Evolutionary conservation across 1,140 invertebrate species (phyloP), one percentile per base, ranked within the genome.

Genomic region (Homarus americanus): DNA sequence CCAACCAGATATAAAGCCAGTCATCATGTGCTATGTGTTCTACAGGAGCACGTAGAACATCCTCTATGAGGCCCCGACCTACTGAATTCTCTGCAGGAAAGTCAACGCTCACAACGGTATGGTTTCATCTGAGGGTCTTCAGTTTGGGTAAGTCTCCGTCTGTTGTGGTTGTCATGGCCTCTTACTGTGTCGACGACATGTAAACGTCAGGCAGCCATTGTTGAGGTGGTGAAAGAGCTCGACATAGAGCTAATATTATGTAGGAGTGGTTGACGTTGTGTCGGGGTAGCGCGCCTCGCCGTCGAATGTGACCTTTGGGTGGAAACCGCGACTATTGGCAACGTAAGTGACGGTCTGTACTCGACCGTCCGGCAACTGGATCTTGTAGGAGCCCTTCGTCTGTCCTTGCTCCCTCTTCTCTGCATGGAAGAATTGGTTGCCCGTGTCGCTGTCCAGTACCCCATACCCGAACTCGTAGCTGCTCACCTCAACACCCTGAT

Each of bases 331-430:
- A 44, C 40, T 73, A 36, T 89, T 69, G 69, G 79, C 87, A 12
- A 89, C 78, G 79, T 89, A 89, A 34, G 87, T 89, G 40, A 89
- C 87, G 4, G 87, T 89, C 79, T 89, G 87, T 15, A 89, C 80
- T 34, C 88, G 88, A 15, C 88, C 88, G 49, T 90, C 87, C 1
- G 87, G 66, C 24, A 90, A 72, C 44, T 83, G 79, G 69, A 83
- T 90, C 80, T 90, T 83, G 87, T 90, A 83, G 66, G 87, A 90
- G 36, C 80, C 87, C 38, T 58, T 82, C 24, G 87, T 90, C 87
- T 82, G 66, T 15, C 87, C 87, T 20, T 90, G 80, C 80, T 90
- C 80, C 49, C 69, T 66, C 80, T 83, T 75, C 80, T 90, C 88
- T 2, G 88, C 78, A 44, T 90, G 88, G 80, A 76, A 90, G 80